phyloP scores from a whole-genome alignment of 1,140 invertebrate species.

The Yoshiicerus persimilis region DNA sequence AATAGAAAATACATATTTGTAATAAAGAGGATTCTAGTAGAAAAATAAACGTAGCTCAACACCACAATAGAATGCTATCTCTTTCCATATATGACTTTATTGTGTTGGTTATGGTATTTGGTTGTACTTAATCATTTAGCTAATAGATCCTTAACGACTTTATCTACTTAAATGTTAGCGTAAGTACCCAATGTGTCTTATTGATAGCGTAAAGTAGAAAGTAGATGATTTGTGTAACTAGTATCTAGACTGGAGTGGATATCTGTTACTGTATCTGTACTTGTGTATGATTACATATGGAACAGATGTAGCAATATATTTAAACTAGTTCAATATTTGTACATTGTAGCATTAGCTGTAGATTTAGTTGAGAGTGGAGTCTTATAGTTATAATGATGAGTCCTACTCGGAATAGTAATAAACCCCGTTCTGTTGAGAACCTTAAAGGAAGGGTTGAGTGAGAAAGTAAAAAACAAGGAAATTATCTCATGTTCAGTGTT shows the following conservation, averaged over 20 bases:
- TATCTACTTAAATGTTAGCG: not conserved
- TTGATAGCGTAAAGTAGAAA: not conserved
- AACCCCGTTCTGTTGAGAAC: not conserved
- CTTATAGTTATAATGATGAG: not conserved
- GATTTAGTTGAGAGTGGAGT: not conserved
- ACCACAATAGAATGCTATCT: not conserved
- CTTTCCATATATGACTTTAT: not conserved
- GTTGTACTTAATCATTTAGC: not conserved
- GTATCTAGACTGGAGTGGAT: not conserved
- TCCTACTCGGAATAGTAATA: not conserved
- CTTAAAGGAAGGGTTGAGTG: not conserved
- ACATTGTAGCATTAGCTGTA: not conserved
- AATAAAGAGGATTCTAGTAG: too few relatives aligned
- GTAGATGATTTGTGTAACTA: not conserved
- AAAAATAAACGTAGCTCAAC: too few relatives aligned
- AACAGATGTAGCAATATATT: not conserved
- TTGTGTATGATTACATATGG: too few relatives aligned
- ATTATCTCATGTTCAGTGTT: slow-evolving; percentile 20
- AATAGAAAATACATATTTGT: too few relatives aligned
- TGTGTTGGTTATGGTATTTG: not conserved
- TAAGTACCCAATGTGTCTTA: not conserved
- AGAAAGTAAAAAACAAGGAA: not conserved
- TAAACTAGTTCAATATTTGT: too few relatives aligned
- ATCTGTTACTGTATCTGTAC: not conserved
- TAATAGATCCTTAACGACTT: not conserved